These are phyloP conservation scores for Ceratoteleas bidentatus DNA, from an alignment of 1,140 invertebrate species.

Conservation along the genomic window DNA sequence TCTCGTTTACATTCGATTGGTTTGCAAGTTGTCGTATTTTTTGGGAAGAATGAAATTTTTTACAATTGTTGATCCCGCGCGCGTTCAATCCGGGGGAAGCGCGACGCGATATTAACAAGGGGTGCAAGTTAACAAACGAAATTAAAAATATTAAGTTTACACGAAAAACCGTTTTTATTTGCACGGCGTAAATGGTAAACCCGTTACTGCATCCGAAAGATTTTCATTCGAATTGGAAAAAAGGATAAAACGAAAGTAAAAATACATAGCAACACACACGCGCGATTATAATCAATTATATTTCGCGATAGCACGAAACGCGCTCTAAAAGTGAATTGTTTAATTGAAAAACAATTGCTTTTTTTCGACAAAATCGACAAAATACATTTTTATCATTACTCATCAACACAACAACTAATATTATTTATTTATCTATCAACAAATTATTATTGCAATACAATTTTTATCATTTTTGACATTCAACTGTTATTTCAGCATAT, in stretches of 20 bases:
- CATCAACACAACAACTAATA: too few relatives aligned
- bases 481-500: too few relatives aligned
- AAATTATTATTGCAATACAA: too few relatives aligned
- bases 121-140: slow-evolving; percentile 44
- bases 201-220: slow-evolving; percentile 16
- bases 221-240: slow-evolving; percentile 29
- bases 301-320: too few relatives aligned
- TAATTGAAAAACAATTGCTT: too few relatives aligned
- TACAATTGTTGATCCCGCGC: slow-evolving; percentile 50
- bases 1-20: slow-evolving; percentile 66
- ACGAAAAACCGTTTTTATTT: slow-evolving; percentile 49
- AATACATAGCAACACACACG: neutral
- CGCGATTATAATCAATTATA: too few relatives aligned
- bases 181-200: slow-evolving; percentile 23
- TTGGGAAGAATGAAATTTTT: slow-evolving; percentile 59
- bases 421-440: too few relatives aligned
- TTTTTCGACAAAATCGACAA: too few relatives aligned
- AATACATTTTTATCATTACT: too few relatives aligned
- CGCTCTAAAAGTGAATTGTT: too few relatives aligned
- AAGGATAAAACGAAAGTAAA: neutral
- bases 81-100: slow-evolving; percentile 15
- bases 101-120: slow-evolving; percentile 47
- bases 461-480: too few relatives aligned
- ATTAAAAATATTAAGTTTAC: slow-evolving; percentile 62
- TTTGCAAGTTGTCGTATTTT: slow-evolving; percentile 65